Conservation (phyloP, 2,797 vertebrate species). For the Hydrocynus forskahlii region DNA sequence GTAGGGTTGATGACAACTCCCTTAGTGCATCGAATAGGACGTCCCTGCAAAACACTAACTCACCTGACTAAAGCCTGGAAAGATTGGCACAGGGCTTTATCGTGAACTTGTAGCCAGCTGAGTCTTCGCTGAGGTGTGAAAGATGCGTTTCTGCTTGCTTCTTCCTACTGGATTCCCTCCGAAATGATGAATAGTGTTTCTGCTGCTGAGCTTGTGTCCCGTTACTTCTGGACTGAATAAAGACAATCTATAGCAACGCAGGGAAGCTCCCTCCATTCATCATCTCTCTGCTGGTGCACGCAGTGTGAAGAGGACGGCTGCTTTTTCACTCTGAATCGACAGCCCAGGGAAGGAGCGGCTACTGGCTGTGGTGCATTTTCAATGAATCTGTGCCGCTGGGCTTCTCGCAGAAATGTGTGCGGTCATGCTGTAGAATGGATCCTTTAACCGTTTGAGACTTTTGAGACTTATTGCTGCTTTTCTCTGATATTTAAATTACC, state of each 20-base stretch:
- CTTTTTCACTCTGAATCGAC: conserved; percentile 8
- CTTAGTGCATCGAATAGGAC: not conserved
- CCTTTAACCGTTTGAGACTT: not conserved
- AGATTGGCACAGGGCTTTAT: not conserved
- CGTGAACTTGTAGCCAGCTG: not conserved
- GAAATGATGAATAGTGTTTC: conserved; percentile 6
- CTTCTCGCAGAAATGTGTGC: not conserved
- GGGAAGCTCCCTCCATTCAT: conserved; percentile 16
- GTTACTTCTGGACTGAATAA: not conserved
- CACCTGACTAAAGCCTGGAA: no score
- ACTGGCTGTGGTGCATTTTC: not conserved
- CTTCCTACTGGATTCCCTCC: not conserved
- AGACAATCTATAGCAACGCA: conserved; percentile 4
- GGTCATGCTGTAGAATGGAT: not conserved
- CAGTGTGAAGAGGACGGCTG: not conserved
- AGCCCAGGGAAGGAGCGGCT: not conserved
- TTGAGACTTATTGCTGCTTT: not conserved
- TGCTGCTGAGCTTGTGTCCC: not conserved
- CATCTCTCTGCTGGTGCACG: not conserved
- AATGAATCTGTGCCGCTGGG: not conserved
- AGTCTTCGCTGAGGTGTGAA: not conserved
- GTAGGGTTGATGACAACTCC: not conserved
- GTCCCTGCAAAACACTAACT: not conserved
- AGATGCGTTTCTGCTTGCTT: not conserved
- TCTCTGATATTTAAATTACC: not conserved